Evolutionary conservation across 2,113 vertebrate species (phyloP).

Genomic region (Lampris megalopsis): DNA sequence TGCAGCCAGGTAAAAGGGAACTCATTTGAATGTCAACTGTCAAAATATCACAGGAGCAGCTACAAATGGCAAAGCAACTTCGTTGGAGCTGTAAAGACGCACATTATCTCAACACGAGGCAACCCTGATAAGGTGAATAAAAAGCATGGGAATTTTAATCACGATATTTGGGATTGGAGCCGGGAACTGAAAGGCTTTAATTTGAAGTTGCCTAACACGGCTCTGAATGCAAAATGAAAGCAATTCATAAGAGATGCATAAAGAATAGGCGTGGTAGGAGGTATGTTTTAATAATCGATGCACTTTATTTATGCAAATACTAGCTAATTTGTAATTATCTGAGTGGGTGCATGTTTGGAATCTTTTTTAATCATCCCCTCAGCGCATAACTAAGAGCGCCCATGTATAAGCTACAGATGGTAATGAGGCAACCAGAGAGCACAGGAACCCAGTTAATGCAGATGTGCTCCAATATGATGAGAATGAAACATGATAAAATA

Average conservation of each 20-base stretch:
- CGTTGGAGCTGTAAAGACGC: conserved; percentile 52
- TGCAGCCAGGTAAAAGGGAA: conserved; percentile 62
- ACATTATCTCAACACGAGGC: conserved; percentile 68
- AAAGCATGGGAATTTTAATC: conserved; percentile 74
- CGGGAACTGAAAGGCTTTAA: conserved; percentile 67
- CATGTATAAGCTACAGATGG: conserved; percentile 36
- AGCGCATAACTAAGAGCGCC: conserved; percentile 39
- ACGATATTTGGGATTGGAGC: conserved; percentile 68
- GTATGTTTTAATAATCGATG: conserved; percentile 71
- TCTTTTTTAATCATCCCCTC: conserved; percentile 52
- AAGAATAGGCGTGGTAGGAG: conserved; percentile 61
- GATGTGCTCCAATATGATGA: not conserved
- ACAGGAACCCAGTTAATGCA: not conserved
- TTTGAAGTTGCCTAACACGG: conserved; percentile 62
- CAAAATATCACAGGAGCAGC: conserved; percentile 75
- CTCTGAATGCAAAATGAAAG: conserved; percentile 63
- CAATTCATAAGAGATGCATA: conserved; percentile 66
- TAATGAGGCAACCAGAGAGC: conserved; percentile 35
- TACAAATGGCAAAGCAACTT: conserved; percentile 68
- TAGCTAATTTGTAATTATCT: conserved; percentile 67
- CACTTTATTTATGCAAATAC: conserved; percentile 75
- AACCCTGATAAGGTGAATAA: conserved; percentile 66
- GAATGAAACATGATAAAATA: not conserved
- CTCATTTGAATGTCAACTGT: conserved; percentile 80
- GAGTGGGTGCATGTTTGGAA: conserved; percentile 61